A percentile compares a stretch with the other conserved stretches of the same genome.
Evolutionary conservation across 2,888 invertebrate species (phyloP).

Genomic region (Macrosiphum euphorbiae): DNA sequence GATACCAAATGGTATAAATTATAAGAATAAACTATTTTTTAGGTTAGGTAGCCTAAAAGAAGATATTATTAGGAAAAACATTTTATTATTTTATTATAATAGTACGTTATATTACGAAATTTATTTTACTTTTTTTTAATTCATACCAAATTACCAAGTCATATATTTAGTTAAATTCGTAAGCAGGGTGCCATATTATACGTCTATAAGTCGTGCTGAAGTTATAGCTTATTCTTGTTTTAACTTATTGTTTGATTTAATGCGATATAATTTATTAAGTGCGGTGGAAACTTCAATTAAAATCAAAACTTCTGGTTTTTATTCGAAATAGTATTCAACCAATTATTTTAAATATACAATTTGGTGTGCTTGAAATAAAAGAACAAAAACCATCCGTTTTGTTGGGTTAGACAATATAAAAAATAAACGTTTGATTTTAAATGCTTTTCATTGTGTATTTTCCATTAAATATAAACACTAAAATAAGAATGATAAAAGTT

Average conservation of each 20-base stretch:
- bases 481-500: slow-evolving; percentile 26
- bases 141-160: neutral
- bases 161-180: neutral
- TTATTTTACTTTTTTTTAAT: neutral
- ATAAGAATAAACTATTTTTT: neutral
- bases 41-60: neutral
- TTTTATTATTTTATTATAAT: neutral
- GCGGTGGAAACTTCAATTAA: neutral
- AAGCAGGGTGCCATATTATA: neutral
- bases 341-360: neutral
- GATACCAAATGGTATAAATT: neutral
- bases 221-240: neutral
- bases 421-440: neutral
- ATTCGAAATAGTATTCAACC: neutral
- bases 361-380: neutral
- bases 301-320: neutral
- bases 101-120: neutral
- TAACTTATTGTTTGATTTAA: neutral
- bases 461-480: neutral
- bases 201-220: neutral
- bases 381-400: neutral
- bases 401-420: slow-evolving; percentile 1
- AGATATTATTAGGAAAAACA: neutral
- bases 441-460: slow-evolving; percentile 13
- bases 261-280: neutral